Evolutionary conservation across 2,113 vertebrate species (phyloP).

Genomic region (Motacilla tschutschensis): DNA sequence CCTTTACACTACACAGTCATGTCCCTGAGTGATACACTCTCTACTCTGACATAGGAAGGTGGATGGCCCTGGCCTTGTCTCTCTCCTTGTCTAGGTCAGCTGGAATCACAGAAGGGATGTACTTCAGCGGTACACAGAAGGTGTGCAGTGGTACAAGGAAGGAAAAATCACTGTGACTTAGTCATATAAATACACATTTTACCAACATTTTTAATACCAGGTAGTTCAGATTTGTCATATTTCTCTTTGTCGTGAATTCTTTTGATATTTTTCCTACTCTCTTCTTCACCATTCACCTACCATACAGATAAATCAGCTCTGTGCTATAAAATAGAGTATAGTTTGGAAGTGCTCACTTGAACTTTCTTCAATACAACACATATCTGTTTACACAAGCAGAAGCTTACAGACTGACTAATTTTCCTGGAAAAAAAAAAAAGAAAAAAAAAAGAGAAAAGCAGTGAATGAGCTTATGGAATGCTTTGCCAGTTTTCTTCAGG

Average conservation of each 20-base stretch:
- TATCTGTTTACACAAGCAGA: neutral
- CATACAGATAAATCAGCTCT: neutral
- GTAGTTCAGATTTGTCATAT: neutral
- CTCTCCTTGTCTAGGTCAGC: neutral
- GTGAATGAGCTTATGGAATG: neutral
- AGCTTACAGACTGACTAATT: neutral
- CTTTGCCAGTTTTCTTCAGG: neutral
- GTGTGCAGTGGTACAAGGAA: no score
- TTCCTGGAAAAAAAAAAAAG: neutral
- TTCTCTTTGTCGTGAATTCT: neutral
- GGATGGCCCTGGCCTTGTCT: neutral
- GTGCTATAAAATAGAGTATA: neutral
- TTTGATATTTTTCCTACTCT: neutral
- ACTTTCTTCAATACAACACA: accelerated
- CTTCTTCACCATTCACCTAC: neutral
- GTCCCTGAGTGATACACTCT: no score
- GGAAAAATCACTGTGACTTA: neutral
- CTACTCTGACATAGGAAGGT: neutral
- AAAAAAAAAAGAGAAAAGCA: neutral
- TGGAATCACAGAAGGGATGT: neutral
- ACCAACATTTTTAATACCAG: neutral
- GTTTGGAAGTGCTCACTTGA: neutral
- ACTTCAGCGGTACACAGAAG: neutral
- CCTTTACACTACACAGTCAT: neutral
- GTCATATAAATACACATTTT: neutral